Base-by-base conservation (phyloP, 1,140 invertebrate species). In the Drosophila pachea region DNA sequence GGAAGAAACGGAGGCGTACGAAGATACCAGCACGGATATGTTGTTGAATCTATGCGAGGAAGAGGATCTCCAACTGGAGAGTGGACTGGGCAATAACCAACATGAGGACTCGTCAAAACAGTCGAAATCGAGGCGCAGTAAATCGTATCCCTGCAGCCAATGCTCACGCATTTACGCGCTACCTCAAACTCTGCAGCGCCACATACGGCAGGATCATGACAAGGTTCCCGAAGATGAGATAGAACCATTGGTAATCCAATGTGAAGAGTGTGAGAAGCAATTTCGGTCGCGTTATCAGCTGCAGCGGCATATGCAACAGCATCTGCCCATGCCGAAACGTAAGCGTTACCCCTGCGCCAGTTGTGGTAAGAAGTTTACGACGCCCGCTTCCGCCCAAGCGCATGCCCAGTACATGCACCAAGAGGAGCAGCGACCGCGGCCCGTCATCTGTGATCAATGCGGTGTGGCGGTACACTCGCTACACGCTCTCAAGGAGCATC, bases 381-480 rank as follows among this genome's bases (percentile, higher is more conserved):
- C 71, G 50, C 73, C 67, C 53, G 52, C 87, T 12, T 75, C 82
- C 53, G 76, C 88, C 12, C 53, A 82, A 61, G 75, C 88, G 7
- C 90, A 91, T 59, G 71, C 90, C 11, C 89, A 89, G 68, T 86
- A 89, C 22, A 87, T 90, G 56, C 91, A 91, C 48, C 83, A 89
- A 29, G 82, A 90, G 22, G 88, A 90, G 43, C 78, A 90, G 40
- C 76, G 90, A 4, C 90, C 90, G 4, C 64, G 81, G 12, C 81
- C 81, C 0, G 90, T 90, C 58, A 88, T 90, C 16, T 91, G 91
- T 67, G 89, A 90, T 48, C 83, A 90, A 42, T 91, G 91, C 62
- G 90, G 90, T 2, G 50, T 87, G 2, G 78, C 88, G 7, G 90
- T 91, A 29, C 90, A 89, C 29, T 90, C 90, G 3, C 89, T 90